A percentile compares a stretch with the other conserved stretches of the same genome.
Evolutionary conservation across 2,888 invertebrate genomes (phyloP).

Genomic region (Xylocampa areola): DNA sequence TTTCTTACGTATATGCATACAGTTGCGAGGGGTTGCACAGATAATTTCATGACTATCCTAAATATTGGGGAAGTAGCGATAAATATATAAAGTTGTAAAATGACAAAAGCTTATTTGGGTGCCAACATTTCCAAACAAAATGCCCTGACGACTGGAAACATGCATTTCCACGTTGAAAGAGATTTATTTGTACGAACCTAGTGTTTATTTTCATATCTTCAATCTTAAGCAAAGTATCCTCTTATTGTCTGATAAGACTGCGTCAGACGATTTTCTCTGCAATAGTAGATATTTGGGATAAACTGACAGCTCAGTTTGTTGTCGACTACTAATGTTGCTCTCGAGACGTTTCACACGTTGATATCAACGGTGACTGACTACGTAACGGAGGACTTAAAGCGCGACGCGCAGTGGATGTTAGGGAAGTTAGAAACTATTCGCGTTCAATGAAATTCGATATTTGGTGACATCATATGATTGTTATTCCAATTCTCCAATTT

Average conservation of each 20-base stretch:
- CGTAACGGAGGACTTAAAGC: conserved; percentile 66
- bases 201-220: neutral
- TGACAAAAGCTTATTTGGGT: no score
- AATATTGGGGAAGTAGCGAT: no score
- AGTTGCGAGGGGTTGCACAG: no score
- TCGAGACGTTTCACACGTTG: conserved; percentile 71
- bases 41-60: no score
- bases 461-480: no score
- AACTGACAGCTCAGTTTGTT: conserved; percentile 65
- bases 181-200: conserved; percentile 3
- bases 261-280: conserved; percentile 61
- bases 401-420: conserved; percentile 35
- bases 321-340: conserved; percentile 74
- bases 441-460: no score
- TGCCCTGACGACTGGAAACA: no score
- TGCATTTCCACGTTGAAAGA: no score
- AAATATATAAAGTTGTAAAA: no score
- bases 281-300: conserved; percentile 62
- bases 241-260: conserved; percentile 30
- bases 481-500: no score
- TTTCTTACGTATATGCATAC: no score
- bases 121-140: no score
- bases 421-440: neutral
- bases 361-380: conserved; percentile 72
- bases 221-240: conserved; percentile 21